phyloP scores from a whole-genome alignment of 2,888 invertebrate genomes.

The Siphlonurus alternatus region DNA sequence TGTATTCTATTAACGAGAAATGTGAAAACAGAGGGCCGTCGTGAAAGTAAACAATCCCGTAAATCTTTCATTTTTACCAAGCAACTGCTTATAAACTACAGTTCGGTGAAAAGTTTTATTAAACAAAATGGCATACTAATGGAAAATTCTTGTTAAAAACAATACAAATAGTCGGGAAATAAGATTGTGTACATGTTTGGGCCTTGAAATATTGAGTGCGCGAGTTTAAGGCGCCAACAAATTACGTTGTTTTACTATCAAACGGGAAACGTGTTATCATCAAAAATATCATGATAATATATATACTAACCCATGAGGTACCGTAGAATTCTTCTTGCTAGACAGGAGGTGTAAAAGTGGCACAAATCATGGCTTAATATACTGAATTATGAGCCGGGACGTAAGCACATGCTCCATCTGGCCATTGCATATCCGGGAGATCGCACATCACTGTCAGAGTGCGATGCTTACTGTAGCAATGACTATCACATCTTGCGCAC shows the following conservation, averaged over 20 bases:
- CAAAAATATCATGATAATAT: background rate
- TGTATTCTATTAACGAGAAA: too few species aligned
- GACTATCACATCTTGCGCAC: background rate
- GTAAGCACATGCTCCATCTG: background rate
- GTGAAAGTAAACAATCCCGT: too few species aligned
- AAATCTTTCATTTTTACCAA: too few species aligned
- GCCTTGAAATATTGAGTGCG: background rate
- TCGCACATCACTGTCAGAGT: background rate
- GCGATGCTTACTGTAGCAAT: background rate
- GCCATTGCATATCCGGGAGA: background rate
- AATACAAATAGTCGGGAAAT: background rate
- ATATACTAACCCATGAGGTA: background rate
- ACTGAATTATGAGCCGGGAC: background rate
- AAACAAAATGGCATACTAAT: too few species aligned
- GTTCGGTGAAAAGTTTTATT: too few species aligned
- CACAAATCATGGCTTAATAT: background rate
- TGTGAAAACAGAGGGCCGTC: too few species aligned
- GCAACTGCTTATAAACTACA: too few species aligned
- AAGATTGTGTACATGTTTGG: background rate
- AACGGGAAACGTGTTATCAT: too few species aligned
- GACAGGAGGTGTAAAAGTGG: background rate
- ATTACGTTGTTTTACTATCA: too few species aligned
- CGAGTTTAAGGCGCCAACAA: background rate
- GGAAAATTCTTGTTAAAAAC: too few species aligned
- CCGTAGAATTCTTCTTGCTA: background rate